phyloP scores from a whole-genome alignment of 2,888 invertebrate genomes.

The Drosophila multiciliata region DNA sequence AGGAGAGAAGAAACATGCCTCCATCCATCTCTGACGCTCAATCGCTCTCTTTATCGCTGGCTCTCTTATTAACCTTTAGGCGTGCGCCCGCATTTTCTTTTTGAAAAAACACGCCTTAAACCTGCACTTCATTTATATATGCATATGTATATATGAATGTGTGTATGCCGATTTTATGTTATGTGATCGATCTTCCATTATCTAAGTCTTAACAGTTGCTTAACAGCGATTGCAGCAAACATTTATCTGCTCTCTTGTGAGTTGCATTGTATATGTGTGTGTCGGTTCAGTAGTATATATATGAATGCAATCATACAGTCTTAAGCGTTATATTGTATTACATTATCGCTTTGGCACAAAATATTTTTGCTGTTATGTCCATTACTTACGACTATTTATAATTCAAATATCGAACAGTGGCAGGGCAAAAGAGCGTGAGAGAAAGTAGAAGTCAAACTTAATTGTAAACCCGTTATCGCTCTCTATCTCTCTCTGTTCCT shows the following conservation, averaged over 20 bases:
- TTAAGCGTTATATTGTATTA: not conserved
- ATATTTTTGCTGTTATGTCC: slow-evolving; percentile 22
- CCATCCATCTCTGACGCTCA: not conserved
- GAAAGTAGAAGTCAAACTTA: slow-evolving; percentile 17
- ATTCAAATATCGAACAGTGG: slow-evolving; percentile 37
- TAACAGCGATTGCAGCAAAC: slow-evolving; percentile 30
- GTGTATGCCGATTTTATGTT: slow-evolving; percentile 9
- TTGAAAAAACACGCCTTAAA: slow-evolving; percentile 38
- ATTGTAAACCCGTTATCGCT: slow-evolving; percentile 16
- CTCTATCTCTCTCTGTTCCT: slow-evolving; percentile 14
- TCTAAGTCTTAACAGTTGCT: slow-evolving; percentile 40
- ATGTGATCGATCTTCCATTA: slow-evolving; percentile 36
- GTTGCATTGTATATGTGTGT: not conserved
- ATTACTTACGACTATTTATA: slow-evolving; percentile 57
- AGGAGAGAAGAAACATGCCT: slow-evolving; percentile 14
- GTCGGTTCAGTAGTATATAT: not conserved
- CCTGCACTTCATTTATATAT: slow-evolving; percentile 12
- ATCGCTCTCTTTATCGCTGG: slow-evolving; percentile 1
- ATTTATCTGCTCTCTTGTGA: slow-evolving; percentile 25
- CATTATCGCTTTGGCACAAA: slow-evolving; percentile 37
- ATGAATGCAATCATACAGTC: not conserved
- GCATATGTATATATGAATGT: not conserved
- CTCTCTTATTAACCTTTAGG: slow-evolving; percentile 28
- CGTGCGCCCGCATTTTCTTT: slow-evolving; percentile 39
- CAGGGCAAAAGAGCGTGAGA: slow-evolving; percentile 3